Conservation (phyloP, 64 coral and sea anemone species). For the Montipora cactus region DNA sequence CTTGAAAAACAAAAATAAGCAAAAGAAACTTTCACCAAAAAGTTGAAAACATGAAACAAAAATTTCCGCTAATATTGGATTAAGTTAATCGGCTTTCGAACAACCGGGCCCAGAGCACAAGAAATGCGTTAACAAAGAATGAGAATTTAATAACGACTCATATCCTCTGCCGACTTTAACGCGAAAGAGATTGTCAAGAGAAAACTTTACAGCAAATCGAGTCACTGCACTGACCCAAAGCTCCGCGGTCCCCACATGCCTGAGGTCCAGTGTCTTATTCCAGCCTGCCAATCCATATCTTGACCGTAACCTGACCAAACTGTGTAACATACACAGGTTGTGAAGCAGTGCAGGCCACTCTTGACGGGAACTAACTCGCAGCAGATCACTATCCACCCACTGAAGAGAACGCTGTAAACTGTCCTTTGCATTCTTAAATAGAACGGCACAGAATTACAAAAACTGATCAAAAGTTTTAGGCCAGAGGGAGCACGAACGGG, state of each 20-base stretch:
- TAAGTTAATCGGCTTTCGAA: too few species aligned
- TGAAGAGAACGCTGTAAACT: slow-evolving; percentile 86
- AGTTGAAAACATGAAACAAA: too few species aligned
- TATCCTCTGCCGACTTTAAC: too few species aligned
- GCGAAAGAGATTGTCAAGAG: too few species aligned
- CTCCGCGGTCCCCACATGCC: slow-evolving; percentile 72
- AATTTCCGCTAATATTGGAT: too few species aligned
- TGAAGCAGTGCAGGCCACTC: slow-evolving; percentile 97
- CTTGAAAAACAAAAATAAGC: too few species aligned
- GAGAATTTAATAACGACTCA: too few species aligned
- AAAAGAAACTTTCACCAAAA: too few species aligned
- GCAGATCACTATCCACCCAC: slow-evolving; percentile 87
- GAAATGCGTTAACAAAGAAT: too few species aligned
- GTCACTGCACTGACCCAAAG: slow-evolving; percentile 73
- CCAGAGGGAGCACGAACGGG: too few species aligned
- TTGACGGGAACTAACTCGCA: slow-evolving; percentile 79
- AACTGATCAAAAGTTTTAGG: not conserved
- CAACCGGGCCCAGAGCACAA: too few species aligned
- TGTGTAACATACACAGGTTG: slow-evolving; percentile 96
- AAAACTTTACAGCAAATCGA: too few species aligned
- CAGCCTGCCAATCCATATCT: slow-evolving; percentile 82
- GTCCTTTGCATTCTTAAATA: slow-evolving; percentile 79
- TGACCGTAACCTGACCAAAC: slow-evolving; percentile 72
- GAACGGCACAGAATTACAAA: not conserved
- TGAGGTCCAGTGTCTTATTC: slow-evolving; percentile 80